Base-by-base conservation (phyloP, 2,113 vertebrate genomes). In the Vulpes lagopus region DNA sequence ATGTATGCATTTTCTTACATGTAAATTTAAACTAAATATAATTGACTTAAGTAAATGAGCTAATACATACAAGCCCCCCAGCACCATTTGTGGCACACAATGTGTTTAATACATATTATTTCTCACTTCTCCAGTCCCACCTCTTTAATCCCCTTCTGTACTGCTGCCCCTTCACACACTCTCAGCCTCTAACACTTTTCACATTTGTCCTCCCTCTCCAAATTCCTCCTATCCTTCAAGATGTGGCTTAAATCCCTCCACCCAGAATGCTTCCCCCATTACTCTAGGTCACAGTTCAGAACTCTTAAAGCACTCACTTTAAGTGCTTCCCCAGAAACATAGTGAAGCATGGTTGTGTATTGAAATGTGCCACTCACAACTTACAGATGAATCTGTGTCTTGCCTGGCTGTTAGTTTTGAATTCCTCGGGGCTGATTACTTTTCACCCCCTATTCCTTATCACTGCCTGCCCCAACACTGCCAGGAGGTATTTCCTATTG, bases 11-110 rank as follows among this genome's bases (percentile, higher is more conserved):
- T 93, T 78, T 59, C 87, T 95, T 57, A 30, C 23, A 15, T 23
- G 19, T 55, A 93, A 89, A 71, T 74, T 53, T 76, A 89, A 94
- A 86, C 32, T 38, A 93, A 97, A 93, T 83, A 69, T 43, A 82
- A 51, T 11, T 90, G 11, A 55, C 30, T 92, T 94, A 90, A 94
- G 65, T 94, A 65, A 83, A 62, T 57, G 20, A 92, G 35, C 55
- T 64, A 73, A 59, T 49, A 55, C 35, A 49, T 53, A 17, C 11
- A 69, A 85, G 32, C 57, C 15, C 59, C 27, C 17, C 25, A 64
- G 60, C 30, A 82, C 59, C 14, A 65, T 82, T 64, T 14, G 51
- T 43, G 79, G 49, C 22, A 82, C 53, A 55, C 38, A 43, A 14
- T 14, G 81, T 51, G 60, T 53, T 38, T n/a, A 57, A 80, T n/a